phyloP scores from a whole-genome alignment of 2,113 vertebrate species.

The Tachysurus vachellii region DNA sequence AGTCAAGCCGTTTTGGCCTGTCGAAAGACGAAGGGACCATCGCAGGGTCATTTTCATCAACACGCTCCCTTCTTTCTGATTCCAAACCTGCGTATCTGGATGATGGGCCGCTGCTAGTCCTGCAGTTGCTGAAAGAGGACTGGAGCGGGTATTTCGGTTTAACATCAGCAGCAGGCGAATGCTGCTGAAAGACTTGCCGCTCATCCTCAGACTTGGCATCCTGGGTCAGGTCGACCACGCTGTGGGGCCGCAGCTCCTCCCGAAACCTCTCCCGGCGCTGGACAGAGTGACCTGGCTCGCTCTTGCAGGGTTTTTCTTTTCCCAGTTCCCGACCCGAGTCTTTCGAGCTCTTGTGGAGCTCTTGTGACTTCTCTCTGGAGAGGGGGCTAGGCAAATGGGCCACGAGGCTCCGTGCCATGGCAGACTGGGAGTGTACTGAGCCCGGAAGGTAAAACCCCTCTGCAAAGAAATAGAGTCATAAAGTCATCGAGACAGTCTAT shows the following conservation, averaged over 20 bases:
- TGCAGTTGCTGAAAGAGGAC: conserved; percentile 74
- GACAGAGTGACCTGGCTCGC: conserved; percentile 66
- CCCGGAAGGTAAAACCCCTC: conserved; percentile 89
- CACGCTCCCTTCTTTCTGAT: conserved; percentile 71
- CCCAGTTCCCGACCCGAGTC: conserved; percentile 75
- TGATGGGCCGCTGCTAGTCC: conserved; percentile 54
- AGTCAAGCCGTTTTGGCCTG: conserved; percentile 75
- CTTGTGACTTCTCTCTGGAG: conserved; percentile 72
- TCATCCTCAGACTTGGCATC: conserved; percentile 80
- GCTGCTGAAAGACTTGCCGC: conserved; percentile 74
- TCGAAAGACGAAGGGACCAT: conserved; percentile 57
- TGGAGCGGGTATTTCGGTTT: conserved; percentile 77
- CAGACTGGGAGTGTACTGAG: conserved; percentile 76
- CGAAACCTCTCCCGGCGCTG: conserved; percentile 73
- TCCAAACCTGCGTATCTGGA: conserved; percentile 75
- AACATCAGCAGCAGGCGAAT: conserved; percentile 66
- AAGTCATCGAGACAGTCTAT: not conserved
- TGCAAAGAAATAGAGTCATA: conserved; percentile 62
- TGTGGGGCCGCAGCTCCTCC: conserved; percentile 72
- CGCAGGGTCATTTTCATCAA: conserved; percentile 75
- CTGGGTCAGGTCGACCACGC: conserved; percentile 80
- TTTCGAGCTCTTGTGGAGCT: conserved; percentile 74
- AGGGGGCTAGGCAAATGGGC: conserved; percentile 71
- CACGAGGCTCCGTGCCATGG: conserved; percentile 70
- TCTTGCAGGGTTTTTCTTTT: conserved; percentile 73